Base-by-base conservation (phyloP, 2,797 vertebrate genomes). In the Taenioides sp. region DNA sequence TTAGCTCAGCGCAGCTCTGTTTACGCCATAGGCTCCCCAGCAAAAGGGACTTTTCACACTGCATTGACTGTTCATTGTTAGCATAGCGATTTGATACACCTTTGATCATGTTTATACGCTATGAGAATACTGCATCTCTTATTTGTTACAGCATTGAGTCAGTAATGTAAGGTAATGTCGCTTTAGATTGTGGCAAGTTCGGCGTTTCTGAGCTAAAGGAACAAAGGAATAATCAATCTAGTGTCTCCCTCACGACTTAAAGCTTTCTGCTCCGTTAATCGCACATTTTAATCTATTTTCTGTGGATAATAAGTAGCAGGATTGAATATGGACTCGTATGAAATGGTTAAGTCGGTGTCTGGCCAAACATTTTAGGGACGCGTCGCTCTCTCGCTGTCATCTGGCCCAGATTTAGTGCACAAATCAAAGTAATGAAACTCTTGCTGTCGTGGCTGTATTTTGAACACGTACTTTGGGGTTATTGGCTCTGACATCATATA, bases 181-280 rank as follows among this genome's bases (percentile, higher is more conserved):
- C 77, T 87, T 89, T 68, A 80, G 28, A 64, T 84, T 43, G 60
- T 90, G 85, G 86, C 86, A 82, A 82, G 70, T 89, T 87, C 58
- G 79, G 85, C 81, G 75, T 82, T 88, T 89, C 84, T 91, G 47
- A 50, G 86, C 89, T 22, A 76, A 78, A 73, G 83, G 92, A 93
- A 93, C 92, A 93, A 93, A 93, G 92, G 91, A 93, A 92, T 90
- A 87, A 91, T 90, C 82, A 88, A 72, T 73, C 70, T 72, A 69
- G 72, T 81, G 67, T 84, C 75, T 83, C 73, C 84, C 65, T 80
- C 28, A 73, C 69, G 22, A 80, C 55, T 81, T 73, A 49, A 75
- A 67, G 69, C 50, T 40, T 25, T 31, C 49, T 14, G 64, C 64
- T 67, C 58, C 63, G 66, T 59, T 58, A 58, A 28, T 5, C 22